Base-by-base conservation (phyloP, 2,113 vertebrate species). In the Orientallactaga bullata region DNA sequence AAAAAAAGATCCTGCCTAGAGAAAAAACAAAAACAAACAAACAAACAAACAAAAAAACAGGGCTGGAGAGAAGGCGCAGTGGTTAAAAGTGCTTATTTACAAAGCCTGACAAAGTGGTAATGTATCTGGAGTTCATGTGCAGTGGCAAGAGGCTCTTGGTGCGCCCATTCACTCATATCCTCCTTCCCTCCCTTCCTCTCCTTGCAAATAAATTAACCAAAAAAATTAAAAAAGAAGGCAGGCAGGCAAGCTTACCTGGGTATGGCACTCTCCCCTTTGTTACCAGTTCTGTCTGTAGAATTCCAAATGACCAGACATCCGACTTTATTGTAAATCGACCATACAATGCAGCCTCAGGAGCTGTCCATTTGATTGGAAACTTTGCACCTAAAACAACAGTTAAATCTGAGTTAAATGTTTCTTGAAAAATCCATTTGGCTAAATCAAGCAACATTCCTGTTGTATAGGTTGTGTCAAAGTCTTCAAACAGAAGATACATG, bases 321-420 rank as follows among this genome's bases (percentile, higher is more conserved):
- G 99, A 99, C 97, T 99, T 99, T 97, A 99, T 99, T 96, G 99
- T 99, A 98, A 99, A 99, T 94, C 99, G 99, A 69, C 99, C 99
- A 51, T 99, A 99, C 77, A 99, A 96, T 0, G 99, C 99, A 73
- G 99, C 99, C 93, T 99, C 99, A 0, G 99, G 99, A 71, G 99
- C 99, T 0, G 99, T 99, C 99, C 99, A 99, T 95, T 99, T 99
- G 97, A 99, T 99, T 71, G 99, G 99, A 96, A 99, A 99, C 96
- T 99, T 99, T 96, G 99, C 99, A 97, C 99, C 99, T 99, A 96
- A 18, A 96, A 97, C 39, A 94, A 82, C 79, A 47, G 61, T 71
- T n/a, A 91, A 77, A 85, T 32, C 86, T 93, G 71, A 81, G 18
- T 87, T 58, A 87, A 79, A 30, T 65, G 24, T 37, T 88, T 87